These are phyloP conservation scores for Pocota personata DNA, from an alignment of 2,888 invertebrate genomes.

Conservation along the genomic window DNA sequence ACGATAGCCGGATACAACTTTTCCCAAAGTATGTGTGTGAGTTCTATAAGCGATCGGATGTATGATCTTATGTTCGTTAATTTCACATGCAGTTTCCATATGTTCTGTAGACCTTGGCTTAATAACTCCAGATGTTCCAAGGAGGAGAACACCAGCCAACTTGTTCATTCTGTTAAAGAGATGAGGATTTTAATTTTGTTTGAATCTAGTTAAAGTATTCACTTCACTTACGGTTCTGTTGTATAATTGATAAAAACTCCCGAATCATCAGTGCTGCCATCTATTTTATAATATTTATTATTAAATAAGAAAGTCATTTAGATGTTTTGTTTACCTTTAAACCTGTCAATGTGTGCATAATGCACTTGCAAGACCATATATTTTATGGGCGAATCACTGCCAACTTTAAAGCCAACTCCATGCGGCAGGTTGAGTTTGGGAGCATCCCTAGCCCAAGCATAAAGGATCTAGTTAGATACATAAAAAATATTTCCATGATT, in stretches of 20 bases:
- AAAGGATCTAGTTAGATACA: slow-evolving; percentile 88
- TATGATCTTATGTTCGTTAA: slow-evolving; percentile 91
- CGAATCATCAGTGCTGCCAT: slow-evolving; percentile 91
- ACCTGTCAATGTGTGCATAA: slow-evolving; percentile 87
- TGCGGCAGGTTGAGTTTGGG: slow-evolving; percentile 91
- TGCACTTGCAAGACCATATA: slow-evolving; percentile 97
- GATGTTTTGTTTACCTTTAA: slow-evolving; percentile 84
- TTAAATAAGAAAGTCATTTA: slow-evolving; percentile 72
- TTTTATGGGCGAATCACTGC: slow-evolving; percentile 90
- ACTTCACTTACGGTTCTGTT: slow-evolving; percentile 86
- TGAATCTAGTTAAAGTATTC: background rate
- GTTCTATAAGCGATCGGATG: slow-evolving; percentile 98
- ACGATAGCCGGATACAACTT: slow-evolving; percentile 92
- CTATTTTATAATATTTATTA: slow-evolving; percentile 82
- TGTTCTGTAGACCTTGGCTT: slow-evolving; percentile 88
- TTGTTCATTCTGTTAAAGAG: slow-evolving; percentile 88
- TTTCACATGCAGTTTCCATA: slow-evolving; percentile 95
- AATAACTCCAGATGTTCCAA: slow-evolving; percentile 94
- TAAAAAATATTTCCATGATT: background rate
- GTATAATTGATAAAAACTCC: slow-evolving; percentile 93
- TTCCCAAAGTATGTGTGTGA: slow-evolving; percentile 95
- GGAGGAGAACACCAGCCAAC: slow-evolving; percentile 94
- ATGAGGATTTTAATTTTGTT: background rate
- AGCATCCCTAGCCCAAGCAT: slow-evolving; percentile 97
- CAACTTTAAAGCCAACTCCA: slow-evolving; percentile 96